Evolutionary conservation across 2,888 invertebrate genomes (phyloP).

Genomic region (Saturnia pavonia): DNA sequence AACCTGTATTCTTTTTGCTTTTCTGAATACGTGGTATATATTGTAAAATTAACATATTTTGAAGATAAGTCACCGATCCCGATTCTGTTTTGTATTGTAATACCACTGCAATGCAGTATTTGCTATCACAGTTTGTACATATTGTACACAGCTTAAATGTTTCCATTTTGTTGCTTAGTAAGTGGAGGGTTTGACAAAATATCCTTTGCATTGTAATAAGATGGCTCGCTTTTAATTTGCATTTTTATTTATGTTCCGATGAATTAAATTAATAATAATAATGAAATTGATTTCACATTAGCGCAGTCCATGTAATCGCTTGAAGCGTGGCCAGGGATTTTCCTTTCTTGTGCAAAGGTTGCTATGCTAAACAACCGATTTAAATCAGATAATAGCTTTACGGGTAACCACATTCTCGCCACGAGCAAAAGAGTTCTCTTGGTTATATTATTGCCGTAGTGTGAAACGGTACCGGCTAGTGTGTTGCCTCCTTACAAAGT

Average conservation of each 20-base stretch:
- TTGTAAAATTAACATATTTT: neutral
- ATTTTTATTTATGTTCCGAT: slow-evolving; percentile 1
- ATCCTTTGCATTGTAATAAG: neutral
- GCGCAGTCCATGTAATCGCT: neutral
- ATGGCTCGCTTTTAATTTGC: neutral
- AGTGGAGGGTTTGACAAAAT: neutral
- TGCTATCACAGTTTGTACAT: neutral
- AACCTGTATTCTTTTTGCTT: neutral
- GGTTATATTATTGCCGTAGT: too few species aligned
- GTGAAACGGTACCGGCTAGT: too few species aligned
- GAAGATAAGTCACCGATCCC: neutral
- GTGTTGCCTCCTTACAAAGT: too few species aligned
- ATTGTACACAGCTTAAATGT: neutral
- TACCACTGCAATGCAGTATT: slow-evolving; percentile 7
- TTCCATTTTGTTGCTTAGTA: neutral
- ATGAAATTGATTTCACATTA: neutral
- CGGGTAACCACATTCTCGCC: too few species aligned
- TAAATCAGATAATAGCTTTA: too few species aligned
- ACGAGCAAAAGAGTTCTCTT: too few species aligned
- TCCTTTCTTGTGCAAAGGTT: too few species aligned
- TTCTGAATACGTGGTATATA: neutral
- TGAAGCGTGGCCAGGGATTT: neutral
- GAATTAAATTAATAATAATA: neutral
- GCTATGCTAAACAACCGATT: too few species aligned
- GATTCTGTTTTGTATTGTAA: neutral